Evolutionary conservation across 2,888 invertebrate genomes (phyloP).

Genomic region (Incurvaria masculella): DNA sequence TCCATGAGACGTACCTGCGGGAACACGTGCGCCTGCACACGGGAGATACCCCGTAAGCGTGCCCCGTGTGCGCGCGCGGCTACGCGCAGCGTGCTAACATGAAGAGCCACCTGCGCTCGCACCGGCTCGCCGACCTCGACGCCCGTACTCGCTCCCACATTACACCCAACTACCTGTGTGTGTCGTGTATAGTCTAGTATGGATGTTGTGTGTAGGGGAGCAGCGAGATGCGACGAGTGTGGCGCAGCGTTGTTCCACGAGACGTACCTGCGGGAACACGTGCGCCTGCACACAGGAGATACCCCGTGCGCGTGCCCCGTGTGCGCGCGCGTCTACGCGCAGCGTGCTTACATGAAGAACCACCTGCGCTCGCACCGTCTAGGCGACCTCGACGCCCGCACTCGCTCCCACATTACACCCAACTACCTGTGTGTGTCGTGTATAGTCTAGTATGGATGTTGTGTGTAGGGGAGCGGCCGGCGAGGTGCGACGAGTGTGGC

Average conservation of each 20-base stretch:
- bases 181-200: no score
- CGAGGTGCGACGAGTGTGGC: constrained; percentile 37
- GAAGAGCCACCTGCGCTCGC: constrained; percentile 46
- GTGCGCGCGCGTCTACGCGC: constrained; percentile 45
- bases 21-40: constrained; percentile 50
- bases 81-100: constrained; percentile 48
- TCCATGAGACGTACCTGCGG: constrained; percentile 40
- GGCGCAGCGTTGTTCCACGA: constrained; percentile 40
- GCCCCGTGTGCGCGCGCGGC: constrained; percentile 44
- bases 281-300: constrained; percentile 49
- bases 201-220: no score
- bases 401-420: constrained; percentile 37
- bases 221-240: constrained; percentile 40
- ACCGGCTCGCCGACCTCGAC: constrained; percentile 39
- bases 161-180: constrained; percentile 43
- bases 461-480: constrained; percentile 43
- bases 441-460: neutral
- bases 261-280: constrained; percentile 45
- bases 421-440: no score
- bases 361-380: constrained; percentile 40
- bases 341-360: constrained; percentile 48
- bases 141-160: constrained; percentile 32
- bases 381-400: constrained; percentile 35
- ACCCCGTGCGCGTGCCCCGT: constrained; percentile 50
- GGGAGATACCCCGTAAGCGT: constrained; percentile 49